Base-by-base conservation (phyloP, 2,113 vertebrate genomes). In the Corythoichthys intestinalis region DNA sequence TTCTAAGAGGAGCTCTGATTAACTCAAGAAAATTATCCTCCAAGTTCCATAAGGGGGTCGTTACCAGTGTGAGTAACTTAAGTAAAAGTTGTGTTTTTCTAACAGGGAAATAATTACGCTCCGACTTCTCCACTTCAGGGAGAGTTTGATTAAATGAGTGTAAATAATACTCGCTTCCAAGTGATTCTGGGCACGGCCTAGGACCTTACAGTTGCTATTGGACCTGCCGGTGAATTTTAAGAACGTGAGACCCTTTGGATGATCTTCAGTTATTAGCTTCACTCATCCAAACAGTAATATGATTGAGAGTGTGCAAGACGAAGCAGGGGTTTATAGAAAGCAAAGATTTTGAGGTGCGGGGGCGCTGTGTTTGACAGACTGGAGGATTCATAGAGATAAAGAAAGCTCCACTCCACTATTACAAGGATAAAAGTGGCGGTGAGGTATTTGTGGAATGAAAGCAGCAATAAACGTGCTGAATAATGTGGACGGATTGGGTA, bases 21-120 rank as follows among this genome's bases (percentile, higher is more conserved):
- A 70, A 73, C 65, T 34, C 11, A 49, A 72, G 71, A 79, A 74
- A 14, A 44, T 74, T 65, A 61, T 75, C 46, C 39, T 67, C 65
- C 72, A 37, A 71, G 66, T 90, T 84, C 83, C 71, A 75, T 81
- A 85, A 86, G 62, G 38, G 62, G 72, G 61, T 78, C 69, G 72
- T 85, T 85, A 81, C 76, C 70, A 53, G 76, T 75, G 37, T 67
- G 15, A 59, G 39, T 59, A 79, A 83, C 60, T 54, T 76, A 82
- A 72, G 82, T 82, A 78, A 81, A 72, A 77, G 67, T 6, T 6
- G 35, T 85, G 83, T 88, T 88, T 78, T 85, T 83, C 83, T 83
- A 85, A 85, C 63, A 65, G 85, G 80, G 75, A 81, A 85, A 79
- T 85, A 86, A 85, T 89, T 85, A 85, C 82, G 79, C 80, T 76